phyloP scores from a whole-genome alignment of 2,888 invertebrate species.

The Dicyrtomina minuta region DNA sequence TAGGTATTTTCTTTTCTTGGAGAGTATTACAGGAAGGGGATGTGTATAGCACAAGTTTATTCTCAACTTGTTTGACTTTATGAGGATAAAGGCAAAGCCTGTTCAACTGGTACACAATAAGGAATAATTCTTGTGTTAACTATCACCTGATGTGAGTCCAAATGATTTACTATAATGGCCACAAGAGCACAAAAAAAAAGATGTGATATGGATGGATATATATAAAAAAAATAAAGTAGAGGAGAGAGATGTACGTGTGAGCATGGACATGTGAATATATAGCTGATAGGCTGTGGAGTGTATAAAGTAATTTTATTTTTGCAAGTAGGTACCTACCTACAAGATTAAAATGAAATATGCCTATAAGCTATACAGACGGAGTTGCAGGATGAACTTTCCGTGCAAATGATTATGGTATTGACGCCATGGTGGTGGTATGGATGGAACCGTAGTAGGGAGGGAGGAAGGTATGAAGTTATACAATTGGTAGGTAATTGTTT shows the following conservation, averaged over 20 bases:
- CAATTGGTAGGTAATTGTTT: conserved; percentile 1
- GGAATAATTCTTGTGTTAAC: conserved; percentile 7
- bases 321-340: not conserved
- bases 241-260: too few species aligned
- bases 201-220: too few species aligned
- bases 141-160: not conserved
- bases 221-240: too few species aligned
- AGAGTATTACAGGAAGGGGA: too few species aligned
- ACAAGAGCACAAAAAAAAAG: too few species aligned
- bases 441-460: not conserved
- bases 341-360: not conserved
- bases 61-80: conserved; percentile 22
- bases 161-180: conserved; percentile 1
- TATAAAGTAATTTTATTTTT: too few species aligned
- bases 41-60: conserved; percentile 18
- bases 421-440: not conserved
- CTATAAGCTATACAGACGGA: too few species aligned
- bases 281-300: too few species aligned
- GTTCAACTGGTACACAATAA: conserved; percentile 15
- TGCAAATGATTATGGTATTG: too few species aligned
- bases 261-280: too few species aligned
- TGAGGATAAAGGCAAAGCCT: not conserved
- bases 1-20: not conserved
- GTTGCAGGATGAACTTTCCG: too few species aligned
- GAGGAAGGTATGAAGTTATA: not conserved